phyloP scores from a whole-genome alignment of 2,797 vertebrate genomes.

The Alfaro cultratus region DNA sequence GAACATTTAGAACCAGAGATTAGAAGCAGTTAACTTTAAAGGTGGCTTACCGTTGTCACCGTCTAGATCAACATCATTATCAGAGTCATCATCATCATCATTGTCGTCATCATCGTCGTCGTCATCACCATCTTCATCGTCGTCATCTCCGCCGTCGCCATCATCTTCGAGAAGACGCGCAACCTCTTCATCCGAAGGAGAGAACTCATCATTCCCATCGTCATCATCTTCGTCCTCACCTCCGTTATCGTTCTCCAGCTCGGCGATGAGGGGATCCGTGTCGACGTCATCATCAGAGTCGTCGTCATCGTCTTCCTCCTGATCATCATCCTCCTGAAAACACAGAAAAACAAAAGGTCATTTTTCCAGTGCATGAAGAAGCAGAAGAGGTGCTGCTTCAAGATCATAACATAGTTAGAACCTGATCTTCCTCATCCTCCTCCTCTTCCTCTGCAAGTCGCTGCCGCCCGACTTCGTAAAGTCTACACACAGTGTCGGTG shows the following conservation, averaged over 20 bases:
- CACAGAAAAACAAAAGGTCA: neutral
- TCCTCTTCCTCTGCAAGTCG: slow-evolving; percentile 97
- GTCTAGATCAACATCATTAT: slow-evolving; percentile 88
- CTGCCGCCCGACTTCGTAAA: slow-evolving; percentile 97
- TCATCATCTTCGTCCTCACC: slow-evolving; percentile 90
- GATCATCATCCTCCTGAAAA: slow-evolving; percentile 90
- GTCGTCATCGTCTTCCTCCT: slow-evolving; percentile 92
- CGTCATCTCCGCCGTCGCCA: slow-evolving; percentile 89
- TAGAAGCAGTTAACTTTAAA: neutral
- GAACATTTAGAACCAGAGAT: neutral
- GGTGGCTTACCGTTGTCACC: slow-evolving; percentile 90
- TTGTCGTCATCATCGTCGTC: slow-evolving; percentile 75
- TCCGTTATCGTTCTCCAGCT: slow-evolving; percentile 92
- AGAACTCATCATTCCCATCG: slow-evolving; percentile 94
- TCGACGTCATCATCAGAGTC: slow-evolving; percentile 90
- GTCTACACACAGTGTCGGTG: slow-evolving; percentile 96
- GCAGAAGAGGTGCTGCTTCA: neutral
- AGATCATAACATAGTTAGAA: slow-evolving; percentile 48
- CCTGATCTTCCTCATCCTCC: slow-evolving; percentile 98
- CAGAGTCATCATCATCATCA: slow-evolving; percentile 79
- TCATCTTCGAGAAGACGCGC: slow-evolving; percentile 92
- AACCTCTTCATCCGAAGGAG: slow-evolving; percentile 94
- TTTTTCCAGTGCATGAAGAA: neutral
- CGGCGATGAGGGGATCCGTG: slow-evolving; percentile 92
- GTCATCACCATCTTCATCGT: slow-evolving; percentile 86